Base-by-base conservation (phyloP, 2,888 invertebrate species). In the Mythimna loreyi region DNA sequence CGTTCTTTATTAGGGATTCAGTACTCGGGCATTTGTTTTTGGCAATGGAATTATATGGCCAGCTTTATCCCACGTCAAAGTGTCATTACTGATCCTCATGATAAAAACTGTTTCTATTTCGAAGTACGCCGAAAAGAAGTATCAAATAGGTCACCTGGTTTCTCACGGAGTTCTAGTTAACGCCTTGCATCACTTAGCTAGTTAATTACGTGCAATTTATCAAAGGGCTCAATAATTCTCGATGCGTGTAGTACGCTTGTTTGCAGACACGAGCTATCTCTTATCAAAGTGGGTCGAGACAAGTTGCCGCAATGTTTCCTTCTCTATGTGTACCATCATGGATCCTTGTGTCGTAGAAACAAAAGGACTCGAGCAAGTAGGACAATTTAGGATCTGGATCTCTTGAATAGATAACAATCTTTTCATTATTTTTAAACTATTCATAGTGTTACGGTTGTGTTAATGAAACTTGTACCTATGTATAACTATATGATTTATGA, bases 231-330 rank as follows among this genome's bases (percentile, higher is more conserved):
- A 84, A 90, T 87, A 89, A 87, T 87, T 83, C 86, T 76, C 68
- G 75, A 84, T 86, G 83, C 81, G 57, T 77, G 78, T 81, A 72
- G 62, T 74, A 63, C 75, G 81, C 77, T 84, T 90, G 90, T 91
- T 91, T 90, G 89, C 85, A 86, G 87, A 87, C 88, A 85, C 85
- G 82, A 85, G 86, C 86, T 87, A 87, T 85, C 86, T 89, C 88
- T 94, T 94, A 95, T 95, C 94, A 92, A 94, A 87, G 86, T 94
- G 80, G 94, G 94, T 92, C 94, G 91, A 86, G 85, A 86, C 86
- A 81, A 80, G 90, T 88, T 91, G 91, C 85, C 87, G 92, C 93
- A 92, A 92, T 92, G 87, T 93, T 92, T 91, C 91, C 90, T 90
- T 86, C 76, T 87, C 58, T 74, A 73, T 74, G 82, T 85, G 82